Evolutionary conservation across 2,888 invertebrate species (phyloP).

Genomic region (Noctua comes): DNA sequence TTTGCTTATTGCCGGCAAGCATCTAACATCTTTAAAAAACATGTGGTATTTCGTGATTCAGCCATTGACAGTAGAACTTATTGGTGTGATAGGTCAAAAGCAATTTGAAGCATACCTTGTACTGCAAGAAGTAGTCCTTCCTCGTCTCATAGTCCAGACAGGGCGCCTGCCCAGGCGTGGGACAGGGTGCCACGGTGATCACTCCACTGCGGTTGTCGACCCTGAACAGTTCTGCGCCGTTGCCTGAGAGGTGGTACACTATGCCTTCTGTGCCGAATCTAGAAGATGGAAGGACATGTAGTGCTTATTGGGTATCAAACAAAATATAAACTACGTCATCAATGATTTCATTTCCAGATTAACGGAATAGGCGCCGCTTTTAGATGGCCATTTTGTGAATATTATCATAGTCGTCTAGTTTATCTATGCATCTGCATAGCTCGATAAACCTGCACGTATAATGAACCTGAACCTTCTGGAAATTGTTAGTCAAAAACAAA

Average conservation of each 20-base stretch:
- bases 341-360: background rate
- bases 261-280: conserved; percentile 95
- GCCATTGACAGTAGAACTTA: background rate
- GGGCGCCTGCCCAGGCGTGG: conserved; percentile 91
- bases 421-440: no score
- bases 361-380: background rate
- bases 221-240: conserved; percentile 94
- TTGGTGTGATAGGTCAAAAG: background rate
- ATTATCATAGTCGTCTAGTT: no score
- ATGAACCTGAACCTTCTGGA: no score
- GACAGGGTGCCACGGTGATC: conserved; percentile 94
- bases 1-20: background rate
- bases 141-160: conserved; percentile 96
- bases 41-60: background rate
- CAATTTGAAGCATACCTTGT: conserved; percentile 90
- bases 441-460: no score
- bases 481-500: no score
- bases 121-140: conserved; percentile 95
- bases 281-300: background rate
- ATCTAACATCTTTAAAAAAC: background rate
- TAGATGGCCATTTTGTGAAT: background rate
- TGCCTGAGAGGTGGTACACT: conserved; percentile 95
- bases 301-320: background rate
- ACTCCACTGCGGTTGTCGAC: conserved; percentile 95
- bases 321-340: background rate